A percentile compares a stretch with the other conserved stretches of the same genome.
Evolutionary conservation across 1,140 invertebrate genomes (phyloP).

Genomic region (Solen grandis): DNA sequence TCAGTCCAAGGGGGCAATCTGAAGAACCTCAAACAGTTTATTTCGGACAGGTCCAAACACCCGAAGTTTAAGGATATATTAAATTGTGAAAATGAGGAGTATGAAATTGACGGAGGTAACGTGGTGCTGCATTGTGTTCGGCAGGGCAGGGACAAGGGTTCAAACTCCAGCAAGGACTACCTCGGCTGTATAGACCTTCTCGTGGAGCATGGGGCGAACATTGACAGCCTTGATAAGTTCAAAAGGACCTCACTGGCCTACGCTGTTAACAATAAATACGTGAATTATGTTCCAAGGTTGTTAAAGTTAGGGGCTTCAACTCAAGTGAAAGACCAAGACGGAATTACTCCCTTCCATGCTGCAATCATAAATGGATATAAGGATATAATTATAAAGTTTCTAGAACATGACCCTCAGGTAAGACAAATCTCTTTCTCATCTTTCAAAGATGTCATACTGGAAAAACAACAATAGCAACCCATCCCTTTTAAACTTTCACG

Average conservation of each 20-base stretch:
- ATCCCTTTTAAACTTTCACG: too few species aligned
- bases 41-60: slow-evolving; percentile 18
- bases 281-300: slow-evolving; percentile 5
- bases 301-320: slow-evolving; percentile 37
- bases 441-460: too few species aligned
- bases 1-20: slow-evolving; percentile 15
- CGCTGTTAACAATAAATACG: slow-evolving; percentile 25
- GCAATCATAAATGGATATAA: slow-evolving; percentile 27
- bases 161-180: slow-evolving; percentile 15
- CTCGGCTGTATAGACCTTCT: slow-evolving; percentile 13
- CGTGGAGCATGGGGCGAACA: slow-evolving; percentile 29
- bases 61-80: slow-evolving; percentile 6
- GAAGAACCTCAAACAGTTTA: slow-evolving; percentile 16
- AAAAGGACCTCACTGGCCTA: slow-evolving; percentile 35
- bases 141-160: slow-evolving; percentile 29
- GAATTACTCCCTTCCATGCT: slow-evolving; percentile 24
- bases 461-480: too few species aligned
- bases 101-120: slow-evolving; percentile 44
- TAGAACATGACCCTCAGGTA: slow-evolving; percentile 43
- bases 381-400: slow-evolving; percentile 19
- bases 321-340: slow-evolving; percentile 38
- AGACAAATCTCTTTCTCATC: too few species aligned
- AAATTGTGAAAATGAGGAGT: slow-evolving; percentile 23
- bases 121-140: slow-evolving; percentile 32
- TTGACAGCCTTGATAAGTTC: slow-evolving; percentile 23